Base-by-base conservation (phyloP, 2,797 vertebrate species). In the Danio choprae region DNA sequence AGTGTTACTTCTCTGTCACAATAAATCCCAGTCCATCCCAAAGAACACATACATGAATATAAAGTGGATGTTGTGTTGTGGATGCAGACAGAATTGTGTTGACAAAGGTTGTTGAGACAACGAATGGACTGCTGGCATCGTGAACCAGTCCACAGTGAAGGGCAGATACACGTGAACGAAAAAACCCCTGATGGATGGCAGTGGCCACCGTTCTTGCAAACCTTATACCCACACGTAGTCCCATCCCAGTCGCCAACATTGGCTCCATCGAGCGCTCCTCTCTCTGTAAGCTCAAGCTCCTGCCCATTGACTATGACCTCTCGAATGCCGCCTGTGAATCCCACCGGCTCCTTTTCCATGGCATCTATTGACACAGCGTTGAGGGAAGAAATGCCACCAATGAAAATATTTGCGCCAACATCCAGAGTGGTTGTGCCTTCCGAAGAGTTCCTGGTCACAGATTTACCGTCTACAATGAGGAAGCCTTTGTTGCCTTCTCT, bases 171-270 rank as follows among this genome's bases (percentile, higher is more conserved):
- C 48, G 73, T 86, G 84, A 95, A 95, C 0, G 90, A 87, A 58
- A 86, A 81, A 0, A 78, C 72, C 13, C 89, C 86, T 10, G 83
- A 83, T 41, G 90, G 67, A 40, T 51, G 77, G 84, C 95, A 96
- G 1, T 76, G 89, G 11, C 95, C 95, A 0, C 90, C 80, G 0
- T 97, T 96, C 29, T 82, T 87, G 86, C 96, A 97, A 29, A 94
- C 91, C 5, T 89, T 87, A 53, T 95, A 96, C 41, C 96, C 96
- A 8, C 96, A 97, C 0, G 83, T 81, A 0, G 95, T 96, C 69
- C 95, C 94, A 0, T 97, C 96, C 86, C 95, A 96, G 85, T 97
- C 96, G 0, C 93, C 94, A 2, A 98, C 71, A 0, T 97, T 96
- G 41, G 91, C 92, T 16, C 96, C 96, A 0, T 79, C 85, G 15